Evolutionary conservation across 1,140 invertebrate species (phyloP).

Genomic region (Eufriesea mexicana): DNA sequence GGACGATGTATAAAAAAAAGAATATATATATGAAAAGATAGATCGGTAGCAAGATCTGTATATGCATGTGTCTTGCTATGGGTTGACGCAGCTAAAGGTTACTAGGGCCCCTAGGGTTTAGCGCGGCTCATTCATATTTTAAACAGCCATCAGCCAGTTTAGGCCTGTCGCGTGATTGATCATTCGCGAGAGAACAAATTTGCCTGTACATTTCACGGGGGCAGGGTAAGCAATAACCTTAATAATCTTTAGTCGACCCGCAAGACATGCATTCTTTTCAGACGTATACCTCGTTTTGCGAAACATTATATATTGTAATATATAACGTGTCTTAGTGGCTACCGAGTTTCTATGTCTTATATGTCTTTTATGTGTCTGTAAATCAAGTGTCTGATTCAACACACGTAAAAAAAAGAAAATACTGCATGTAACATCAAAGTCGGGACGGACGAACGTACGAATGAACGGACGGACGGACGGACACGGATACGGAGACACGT

Average conservation of each 20-base stretch:
- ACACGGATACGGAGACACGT: neutral
- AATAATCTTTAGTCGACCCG: constrained; percentile 46
- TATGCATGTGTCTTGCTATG: constrained; percentile 50
- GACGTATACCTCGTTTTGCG: constrained; percentile 8
- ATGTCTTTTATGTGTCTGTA: constrained; percentile 32
- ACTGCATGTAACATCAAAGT: constrained; percentile 77
- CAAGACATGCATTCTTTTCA: constrained; percentile 36
- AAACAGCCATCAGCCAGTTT: neutral
- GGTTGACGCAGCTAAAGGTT: constrained; percentile 53
- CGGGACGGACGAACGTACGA: constrained; percentile 73
- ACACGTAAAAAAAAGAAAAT: constrained; percentile 43
- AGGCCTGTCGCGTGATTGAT: neutral
- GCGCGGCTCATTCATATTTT: neutral
- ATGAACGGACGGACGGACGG: constrained; percentile 50
- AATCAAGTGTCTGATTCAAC: constrained; percentile 39
- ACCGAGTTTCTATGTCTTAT: constrained; percentile 30
- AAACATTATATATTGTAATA: neutral
- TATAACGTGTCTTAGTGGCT: neutral
- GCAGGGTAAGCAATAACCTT: constrained; percentile 10
- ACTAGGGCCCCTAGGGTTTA: constrained; percentile 20
- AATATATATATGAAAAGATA: neutral
- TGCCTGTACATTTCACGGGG: constrained; percentile 34
- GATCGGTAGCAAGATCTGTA: constrained; percentile 18
- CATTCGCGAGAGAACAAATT: neutral
- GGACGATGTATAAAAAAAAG: neutral